These are phyloP conservation scores for Lontra canadensis DNA, from an alignment of 2,113 vertebrate species.

Conservation along the genomic window DNA sequence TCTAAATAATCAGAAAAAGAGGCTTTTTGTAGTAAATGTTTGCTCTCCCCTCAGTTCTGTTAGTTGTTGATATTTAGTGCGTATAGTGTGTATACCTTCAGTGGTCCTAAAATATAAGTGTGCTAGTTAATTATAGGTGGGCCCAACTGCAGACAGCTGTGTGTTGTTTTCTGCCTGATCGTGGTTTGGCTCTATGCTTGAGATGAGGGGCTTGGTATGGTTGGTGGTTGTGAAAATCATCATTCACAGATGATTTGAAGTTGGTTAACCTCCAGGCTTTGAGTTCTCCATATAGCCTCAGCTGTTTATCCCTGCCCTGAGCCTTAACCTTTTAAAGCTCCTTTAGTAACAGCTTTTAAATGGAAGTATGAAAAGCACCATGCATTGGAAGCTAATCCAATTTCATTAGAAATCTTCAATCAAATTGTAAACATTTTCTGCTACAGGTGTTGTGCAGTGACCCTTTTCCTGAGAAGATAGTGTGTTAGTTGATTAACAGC, in stretches of 20 bases:
- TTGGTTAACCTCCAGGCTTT: not conserved
- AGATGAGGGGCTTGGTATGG: not conserved
- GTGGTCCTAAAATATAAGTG: not conserved
- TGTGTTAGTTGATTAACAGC: not conserved
- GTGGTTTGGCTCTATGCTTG: not conserved
- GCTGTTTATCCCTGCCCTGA: not conserved
- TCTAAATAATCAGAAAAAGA: not conserved
- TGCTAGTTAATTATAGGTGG: not conserved
- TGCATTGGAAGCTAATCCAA: not conserved
- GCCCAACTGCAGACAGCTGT: not conserved
- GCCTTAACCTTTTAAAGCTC: not conserved
- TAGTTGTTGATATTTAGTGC: not conserved
- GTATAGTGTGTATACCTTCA: not conserved
- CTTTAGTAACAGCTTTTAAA: not conserved
- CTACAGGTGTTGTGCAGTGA: not conserved
- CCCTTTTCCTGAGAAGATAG: not conserved
- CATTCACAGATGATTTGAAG: not conserved
- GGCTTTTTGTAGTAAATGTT: not conserved
- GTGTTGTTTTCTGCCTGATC: not conserved
- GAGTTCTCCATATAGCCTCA: not conserved
- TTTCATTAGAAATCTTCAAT: conserved; percentile 13
- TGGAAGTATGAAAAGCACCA: not conserved
- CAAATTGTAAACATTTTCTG: not conserved
- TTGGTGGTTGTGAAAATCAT: not conserved
- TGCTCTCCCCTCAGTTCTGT: not conserved